Base-by-base conservation (phyloP, 2,113 vertebrate species). In the Tenebrosternarchus preto region DNA sequence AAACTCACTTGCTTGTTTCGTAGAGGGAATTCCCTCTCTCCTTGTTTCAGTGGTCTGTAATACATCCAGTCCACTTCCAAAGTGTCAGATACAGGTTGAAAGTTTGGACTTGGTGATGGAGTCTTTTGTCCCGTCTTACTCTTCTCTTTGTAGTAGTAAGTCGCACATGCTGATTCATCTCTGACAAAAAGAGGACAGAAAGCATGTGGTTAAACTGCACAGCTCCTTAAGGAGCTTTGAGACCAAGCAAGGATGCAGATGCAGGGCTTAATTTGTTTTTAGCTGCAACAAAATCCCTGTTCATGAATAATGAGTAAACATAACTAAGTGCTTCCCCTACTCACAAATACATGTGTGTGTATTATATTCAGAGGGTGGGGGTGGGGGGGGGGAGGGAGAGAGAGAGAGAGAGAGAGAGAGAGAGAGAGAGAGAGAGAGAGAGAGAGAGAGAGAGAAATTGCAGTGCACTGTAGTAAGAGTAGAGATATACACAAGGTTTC, bases 141-240 rank as follows among this genome's bases (percentile, higher is more conserved):
- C n/a, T 88, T 93, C 69, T 94, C 92, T 57, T 88, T 92, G 73
- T 88, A 94, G 53, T 93, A 96, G 86, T 93, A 98, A 0, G 96
- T 98, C 0, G 96, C 96, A 15, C 96, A 95, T 29, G 95, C 93
- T 0, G 98, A 99, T 86, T 92, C 88, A 74, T 99, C 97, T 89
- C 98, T 98, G 82, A 19, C 84, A 71, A 69, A 61, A 61, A 20
- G 5, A 36, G 17, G 11, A n/a, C 9, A 19, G 17, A 5, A 87
- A 0, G 66, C 11, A 33, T 15, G 2, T 20, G 11, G 29, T 50
- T 50, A 15, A 50, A 0, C 16, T 31, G 15, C n/a, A n/a, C n/a
- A n/a, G n/a, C n/a, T n/a, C n/a, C 0, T n/a, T 9, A 50, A 72
- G 29, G 0, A 74, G 25, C 24, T 25, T 6, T 9, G 27, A 27